Conservation (phyloP, 2,797 vertebrate genomes). For the Anguilla marmorata region DNA sequence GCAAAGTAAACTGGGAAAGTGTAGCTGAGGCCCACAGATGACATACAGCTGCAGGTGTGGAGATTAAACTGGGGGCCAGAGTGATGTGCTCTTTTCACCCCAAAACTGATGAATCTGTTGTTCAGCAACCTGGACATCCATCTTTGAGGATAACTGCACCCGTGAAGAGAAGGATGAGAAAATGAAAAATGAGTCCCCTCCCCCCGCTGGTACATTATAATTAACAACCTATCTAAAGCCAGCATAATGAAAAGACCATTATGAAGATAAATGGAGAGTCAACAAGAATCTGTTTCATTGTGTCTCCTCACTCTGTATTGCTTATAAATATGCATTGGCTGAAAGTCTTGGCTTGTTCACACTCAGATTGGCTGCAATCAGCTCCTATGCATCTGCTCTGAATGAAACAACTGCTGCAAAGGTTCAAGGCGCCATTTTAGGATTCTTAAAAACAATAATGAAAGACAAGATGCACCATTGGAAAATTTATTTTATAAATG, state of each 20-base stretch:
- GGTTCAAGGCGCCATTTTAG: neutral
- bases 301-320: neutral
- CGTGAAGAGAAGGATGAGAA: neutral
- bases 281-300: slow-evolving; percentile 31
- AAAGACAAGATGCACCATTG: neutral
- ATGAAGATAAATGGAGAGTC: slow-evolving; percentile 44
- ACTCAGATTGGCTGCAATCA: slow-evolving; percentile 39
- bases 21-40: neutral
- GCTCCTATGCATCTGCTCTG: slow-evolving; percentile 46
- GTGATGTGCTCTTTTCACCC: slow-evolving; percentile 12
- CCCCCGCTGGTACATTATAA: slow-evolving; percentile 47
- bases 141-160: neutral
- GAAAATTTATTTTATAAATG: neutral
- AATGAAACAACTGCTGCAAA: slow-evolving; percentile 31
- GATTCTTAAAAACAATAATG: neutral
- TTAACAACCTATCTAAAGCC: slow-evolving; percentile 45
- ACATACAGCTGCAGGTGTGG: slow-evolving; percentile 1
- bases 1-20: neutral
- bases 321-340: slow-evolving; percentile 31
- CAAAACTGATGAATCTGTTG: neutral
- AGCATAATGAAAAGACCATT: slow-evolving; percentile 31
- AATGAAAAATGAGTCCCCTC: slow-evolving; percentile 24
- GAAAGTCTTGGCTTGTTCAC: neutral
- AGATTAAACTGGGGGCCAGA: neutral
- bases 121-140: neutral